phyloP scores from a whole-genome alignment of 2,888 invertebrate genomes.

The Stomorhina lunata region DNA sequence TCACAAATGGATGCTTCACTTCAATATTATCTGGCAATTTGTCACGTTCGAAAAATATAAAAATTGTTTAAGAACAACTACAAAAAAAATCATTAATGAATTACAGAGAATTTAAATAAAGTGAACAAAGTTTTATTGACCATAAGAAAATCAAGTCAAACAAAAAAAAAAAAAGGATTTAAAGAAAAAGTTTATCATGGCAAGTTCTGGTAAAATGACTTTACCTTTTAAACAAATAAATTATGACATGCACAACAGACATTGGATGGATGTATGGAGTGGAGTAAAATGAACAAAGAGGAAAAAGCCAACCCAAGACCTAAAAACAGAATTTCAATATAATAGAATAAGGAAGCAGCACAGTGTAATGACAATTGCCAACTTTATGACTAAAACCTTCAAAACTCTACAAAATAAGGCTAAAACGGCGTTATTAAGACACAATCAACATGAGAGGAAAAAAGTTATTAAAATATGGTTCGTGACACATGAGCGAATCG shows the following conservation, averaged over 20 bases:
- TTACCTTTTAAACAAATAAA: slow-evolving; percentile 34
- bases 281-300: too few relatives aligned
- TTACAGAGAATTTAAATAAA: slow-evolving; percentile 43
- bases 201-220: slow-evolving; percentile 14
- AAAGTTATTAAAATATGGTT: slow-evolving; percentile 48
- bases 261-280: too few relatives aligned
- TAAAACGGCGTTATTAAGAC: not conserved
- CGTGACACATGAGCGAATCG: slow-evolving; percentile 64
- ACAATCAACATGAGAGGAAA: slow-evolving; percentile 4
- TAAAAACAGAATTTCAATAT: slow-evolving; percentile 3
- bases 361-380: slow-evolving; percentile 60
- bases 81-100: slow-evolving; percentile 37
- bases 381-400: slow-evolving; percentile 56
- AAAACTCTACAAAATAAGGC: slow-evolving; percentile 22
- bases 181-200: slow-evolving; percentile 6
- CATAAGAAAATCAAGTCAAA: too few relatives aligned
- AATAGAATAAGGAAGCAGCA: slow-evolving; percentile 64
- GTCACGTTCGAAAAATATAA: slow-evolving; percentile 73
- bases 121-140: slow-evolving; percentile 45
- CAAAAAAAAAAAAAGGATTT: slow-evolving; percentile 21
- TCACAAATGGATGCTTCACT: slow-evolving; percentile 72
- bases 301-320: not conserved
- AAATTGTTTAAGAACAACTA: slow-evolving; percentile 23
- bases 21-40: slow-evolving; percentile 77
- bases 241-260: slow-evolving; percentile 48